Conservation (phyloP, 2,113 vertebrate genomes). For the Excalfactoria chinensis region DNA sequence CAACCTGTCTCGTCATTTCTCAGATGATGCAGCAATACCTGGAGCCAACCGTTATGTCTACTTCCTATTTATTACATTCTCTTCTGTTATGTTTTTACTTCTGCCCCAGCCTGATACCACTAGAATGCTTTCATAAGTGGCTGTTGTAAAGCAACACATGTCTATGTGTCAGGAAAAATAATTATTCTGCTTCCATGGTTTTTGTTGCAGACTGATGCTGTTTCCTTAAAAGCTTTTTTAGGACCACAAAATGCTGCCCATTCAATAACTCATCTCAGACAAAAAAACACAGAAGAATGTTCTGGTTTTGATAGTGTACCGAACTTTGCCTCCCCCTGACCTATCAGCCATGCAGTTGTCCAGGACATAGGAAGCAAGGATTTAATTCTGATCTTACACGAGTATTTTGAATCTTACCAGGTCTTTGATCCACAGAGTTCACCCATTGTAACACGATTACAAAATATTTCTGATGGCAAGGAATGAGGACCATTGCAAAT, state of each 20-base stretch:
- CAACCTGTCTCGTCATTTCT: accelerated
- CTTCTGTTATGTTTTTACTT: not conserved
- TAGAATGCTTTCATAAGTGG: not conserved
- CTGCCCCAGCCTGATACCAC: not conserved
- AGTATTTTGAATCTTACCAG: not conserved
- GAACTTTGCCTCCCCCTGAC: not conserved
- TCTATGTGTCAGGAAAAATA: not conserved
- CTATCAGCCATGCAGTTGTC: not conserved
- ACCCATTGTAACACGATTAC: not conserved
- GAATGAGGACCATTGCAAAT: not conserved
- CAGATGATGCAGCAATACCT: not conserved
- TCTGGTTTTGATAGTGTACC: not conserved
- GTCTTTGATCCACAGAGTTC: not conserved
- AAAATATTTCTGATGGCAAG: not conserved
- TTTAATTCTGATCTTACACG: not conserved
- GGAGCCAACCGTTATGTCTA: not conserved
- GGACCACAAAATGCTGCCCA: not conserved
- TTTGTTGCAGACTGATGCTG: not conserved
- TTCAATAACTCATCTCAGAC: not conserved
- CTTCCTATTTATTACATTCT: not conserved
- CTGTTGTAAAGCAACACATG: not conserved
- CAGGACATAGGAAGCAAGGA: not conserved
- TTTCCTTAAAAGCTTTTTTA: not conserved
- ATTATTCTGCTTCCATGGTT: not conserved
- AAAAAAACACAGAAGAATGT: not conserved